phyloP scores from a whole-genome alignment of 2,113 vertebrate genomes.

The Emydura subglobosa region DNA sequence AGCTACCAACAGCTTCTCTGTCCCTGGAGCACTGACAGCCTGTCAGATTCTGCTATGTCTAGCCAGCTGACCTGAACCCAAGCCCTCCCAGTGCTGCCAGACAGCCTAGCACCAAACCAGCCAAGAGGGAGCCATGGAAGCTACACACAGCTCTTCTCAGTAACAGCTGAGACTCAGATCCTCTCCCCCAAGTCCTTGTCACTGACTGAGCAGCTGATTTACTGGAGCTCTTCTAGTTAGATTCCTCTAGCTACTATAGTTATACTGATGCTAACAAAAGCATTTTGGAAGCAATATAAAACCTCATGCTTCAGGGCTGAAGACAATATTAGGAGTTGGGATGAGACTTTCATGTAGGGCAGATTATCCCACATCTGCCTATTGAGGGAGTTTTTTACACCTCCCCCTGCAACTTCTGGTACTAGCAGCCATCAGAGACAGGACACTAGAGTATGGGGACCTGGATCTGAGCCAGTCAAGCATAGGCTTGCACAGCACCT shows the following conservation, averaged over 20 bases:
- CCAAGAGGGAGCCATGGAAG: neutral
- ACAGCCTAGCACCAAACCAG: neutral
- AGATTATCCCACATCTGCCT: neutral
- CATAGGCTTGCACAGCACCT: neutral
- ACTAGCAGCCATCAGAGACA: neutral
- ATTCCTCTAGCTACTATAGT: neutral
- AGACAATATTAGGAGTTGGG: neutral
- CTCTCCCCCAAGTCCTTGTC: neutral
- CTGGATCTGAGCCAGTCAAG: neutral
- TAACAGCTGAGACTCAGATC: neutral
- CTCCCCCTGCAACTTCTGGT: neutral
- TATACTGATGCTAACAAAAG: neutral
- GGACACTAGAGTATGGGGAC: neutral
- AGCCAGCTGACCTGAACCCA: slow-evolving; percentile 1
- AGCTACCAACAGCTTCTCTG: neutral
- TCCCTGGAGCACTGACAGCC: slow-evolving; percentile 11
- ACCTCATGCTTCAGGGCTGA: neutral
- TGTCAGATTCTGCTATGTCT: slow-evolving; percentile 11
- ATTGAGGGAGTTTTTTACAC: neutral
- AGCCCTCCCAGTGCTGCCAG: neutral
- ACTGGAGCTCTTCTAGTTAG: neutral
- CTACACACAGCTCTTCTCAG: neutral
- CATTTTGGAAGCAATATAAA: neutral
- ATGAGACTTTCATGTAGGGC: neutral
- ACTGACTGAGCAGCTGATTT: neutral